Evolutionary conservation across 1,140 invertebrate species (phyloP).

Genomic region (Tribolium castaneum): DNA sequence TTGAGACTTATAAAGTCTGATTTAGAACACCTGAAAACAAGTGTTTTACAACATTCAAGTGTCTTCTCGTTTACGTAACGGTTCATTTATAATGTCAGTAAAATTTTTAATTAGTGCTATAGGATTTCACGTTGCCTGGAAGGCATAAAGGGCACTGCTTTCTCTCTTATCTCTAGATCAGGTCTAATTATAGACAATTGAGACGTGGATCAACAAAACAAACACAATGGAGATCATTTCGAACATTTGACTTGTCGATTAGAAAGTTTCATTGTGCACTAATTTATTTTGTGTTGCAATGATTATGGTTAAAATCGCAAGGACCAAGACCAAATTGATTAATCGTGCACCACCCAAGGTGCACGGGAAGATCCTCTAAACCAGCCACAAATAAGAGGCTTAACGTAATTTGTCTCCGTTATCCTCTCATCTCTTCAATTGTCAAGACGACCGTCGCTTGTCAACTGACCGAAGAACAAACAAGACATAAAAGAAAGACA

Average conservation of each 20-base stretch:
- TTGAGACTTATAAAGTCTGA: constrained; percentile 9
- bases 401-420: constrained; percentile 52
- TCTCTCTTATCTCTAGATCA: constrained; percentile 6
- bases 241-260: constrained; percentile 8
- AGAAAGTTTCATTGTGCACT: constrained; percentile 10
- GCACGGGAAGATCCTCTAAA: not conserved
- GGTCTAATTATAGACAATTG: constrained; percentile 3
- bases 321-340: not conserved
- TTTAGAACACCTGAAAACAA: constrained; percentile 29
- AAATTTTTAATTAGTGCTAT: constrained; percentile 30
- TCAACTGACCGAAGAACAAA: constrained; percentile 50
- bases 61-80: constrained; percentile 28
- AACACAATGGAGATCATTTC: constrained; percentile 15
- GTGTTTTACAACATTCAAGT: constrained; percentile 5
- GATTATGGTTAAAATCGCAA: not conserved
- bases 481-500: constrained; percentile 45
- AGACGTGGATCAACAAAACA: constrained; percentile 18
- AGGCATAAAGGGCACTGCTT: constrained; percentile 21
- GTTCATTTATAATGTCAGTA: constrained; percentile 31
- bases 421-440: constrained; percentile 53
- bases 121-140: constrained; percentile 9
- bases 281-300: not conserved
- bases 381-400: constrained; percentile 46
- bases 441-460: constrained; percentile 47
- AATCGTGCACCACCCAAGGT: constrained; percentile 20